Percentiles rank a stretch among this genome's conserved stretches.
Conservation (phyloP, 2,797 vertebrate genomes). For the Falco naumanni region DNA sequence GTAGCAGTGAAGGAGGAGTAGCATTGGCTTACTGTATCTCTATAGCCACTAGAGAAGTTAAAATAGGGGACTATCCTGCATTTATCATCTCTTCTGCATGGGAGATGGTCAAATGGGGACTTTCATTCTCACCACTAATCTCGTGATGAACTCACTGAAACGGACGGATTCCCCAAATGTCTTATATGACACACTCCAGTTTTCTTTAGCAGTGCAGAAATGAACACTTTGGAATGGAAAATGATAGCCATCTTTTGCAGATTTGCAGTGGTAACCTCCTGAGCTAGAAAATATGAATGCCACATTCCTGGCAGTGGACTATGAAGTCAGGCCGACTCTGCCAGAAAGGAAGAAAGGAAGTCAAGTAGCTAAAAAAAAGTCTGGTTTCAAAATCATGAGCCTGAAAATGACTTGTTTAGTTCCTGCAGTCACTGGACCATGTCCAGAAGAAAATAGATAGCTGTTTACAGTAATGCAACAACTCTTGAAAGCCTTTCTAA, state of each 20-base stretch:
- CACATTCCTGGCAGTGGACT: not conserved
- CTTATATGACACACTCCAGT: not conserved
- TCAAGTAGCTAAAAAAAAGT: not conserved
- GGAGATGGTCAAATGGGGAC: not conserved
- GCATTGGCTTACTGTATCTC: not conserved
- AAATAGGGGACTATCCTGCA: not conserved
- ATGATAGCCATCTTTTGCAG: not conserved
- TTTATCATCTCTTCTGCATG: not conserved
- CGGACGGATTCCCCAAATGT: not conserved
- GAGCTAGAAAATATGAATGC: slow-evolving; percentile 11
- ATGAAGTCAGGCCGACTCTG: not conserved
- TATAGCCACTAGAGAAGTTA: not conserved
- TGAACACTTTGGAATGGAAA: not conserved
- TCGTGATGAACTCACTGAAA: not conserved
- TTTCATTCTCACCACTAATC: not conserved
- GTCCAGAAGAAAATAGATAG: slow-evolving; percentile 19
- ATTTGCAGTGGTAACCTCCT: not conserved
- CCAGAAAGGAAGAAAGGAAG: slow-evolving; percentile 3
- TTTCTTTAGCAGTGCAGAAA: not conserved
- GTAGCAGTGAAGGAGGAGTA: not conserved
- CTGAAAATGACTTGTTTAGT: not conserved
- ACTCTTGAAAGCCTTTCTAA: slow-evolving; percentile 20
- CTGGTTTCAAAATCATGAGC: not conserved
- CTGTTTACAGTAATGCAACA: slow-evolving; percentile 20
- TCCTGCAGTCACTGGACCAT: not conserved